phyloP scores from a whole-genome alignment of 1,140 invertebrate genomes.

The Brachionus rubens region DNA sequence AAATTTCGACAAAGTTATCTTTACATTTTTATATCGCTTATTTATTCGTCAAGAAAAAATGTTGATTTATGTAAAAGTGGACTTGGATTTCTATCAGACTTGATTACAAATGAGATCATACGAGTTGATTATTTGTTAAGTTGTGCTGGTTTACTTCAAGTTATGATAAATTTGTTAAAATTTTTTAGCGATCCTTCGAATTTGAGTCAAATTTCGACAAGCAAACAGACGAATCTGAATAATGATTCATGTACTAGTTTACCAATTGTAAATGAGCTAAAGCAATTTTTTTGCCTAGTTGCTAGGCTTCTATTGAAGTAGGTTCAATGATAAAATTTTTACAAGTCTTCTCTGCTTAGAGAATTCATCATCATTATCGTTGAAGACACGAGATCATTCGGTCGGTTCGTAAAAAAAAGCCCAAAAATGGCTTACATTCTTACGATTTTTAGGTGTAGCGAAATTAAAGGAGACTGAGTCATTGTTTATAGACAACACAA shows the following conservation, averaged over 20 bases:
- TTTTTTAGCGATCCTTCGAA: conserved; percentile 5
- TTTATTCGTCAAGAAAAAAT: conserved; percentile 20
- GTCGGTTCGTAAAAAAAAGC: too few species aligned
- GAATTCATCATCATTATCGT: too few species aligned
- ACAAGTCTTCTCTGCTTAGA: too few species aligned
- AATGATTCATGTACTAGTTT: not conserved
- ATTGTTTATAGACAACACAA: too few species aligned
- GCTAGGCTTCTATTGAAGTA: conserved; percentile 5
- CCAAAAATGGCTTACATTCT: too few species aligned
- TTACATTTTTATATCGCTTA: not conserved
- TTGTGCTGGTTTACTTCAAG: conserved; percentile 35
- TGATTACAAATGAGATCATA: not conserved
- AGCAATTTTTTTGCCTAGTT: not conserved
- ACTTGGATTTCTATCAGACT: not conserved
- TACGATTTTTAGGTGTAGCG: too few species aligned
- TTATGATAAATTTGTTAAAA: conserved; percentile 20
- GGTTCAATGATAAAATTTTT: too few species aligned
- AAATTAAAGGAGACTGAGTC: too few species aligned
- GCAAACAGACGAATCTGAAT: not conserved
- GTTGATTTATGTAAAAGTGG: conserved; percentile 3
- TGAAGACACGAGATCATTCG: too few species aligned
- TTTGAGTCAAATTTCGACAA: not conserved
- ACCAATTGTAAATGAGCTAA: not conserved
- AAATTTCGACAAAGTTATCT: not conserved
- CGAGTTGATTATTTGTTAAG: conserved; percentile 15